A percentile compares a stretch with the other conserved stretches of the same genome.
phyloP scores from a whole-genome alignment of 2,888 invertebrate genomes.

The Capitulum mitella region DNA sequence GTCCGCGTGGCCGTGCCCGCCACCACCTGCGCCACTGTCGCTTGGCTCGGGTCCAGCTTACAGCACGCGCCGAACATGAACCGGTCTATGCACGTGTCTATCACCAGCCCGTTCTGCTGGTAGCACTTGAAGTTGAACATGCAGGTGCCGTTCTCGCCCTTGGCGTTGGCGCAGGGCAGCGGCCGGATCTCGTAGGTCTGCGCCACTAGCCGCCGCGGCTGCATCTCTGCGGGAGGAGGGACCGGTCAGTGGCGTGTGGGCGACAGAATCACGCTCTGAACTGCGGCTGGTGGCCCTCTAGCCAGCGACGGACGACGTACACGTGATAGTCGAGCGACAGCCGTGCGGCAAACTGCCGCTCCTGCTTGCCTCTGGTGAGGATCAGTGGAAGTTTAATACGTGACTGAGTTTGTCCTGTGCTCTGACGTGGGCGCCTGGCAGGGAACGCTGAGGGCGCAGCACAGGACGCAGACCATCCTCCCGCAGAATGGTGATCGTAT shows the following conservation, averaged over 20 bases:
- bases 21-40: constrained; percentile 11
- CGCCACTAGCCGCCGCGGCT: background rate
- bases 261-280: too few species aligned
- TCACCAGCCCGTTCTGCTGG: constrained; percentile 68
- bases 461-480: too few species aligned
- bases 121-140: constrained; percentile 90
- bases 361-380: too few species aligned
- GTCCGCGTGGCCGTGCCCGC: constrained; percentile 27
- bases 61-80: constrained; percentile 89
- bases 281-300: too few species aligned
- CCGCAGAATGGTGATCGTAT: too few species aligned
- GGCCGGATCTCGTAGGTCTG: constrained; percentile 10
- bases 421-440: too few species aligned
- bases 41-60: constrained; percentile 43
- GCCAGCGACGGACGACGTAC: too few species aligned
- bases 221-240: background rate
- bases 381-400: too few species aligned
- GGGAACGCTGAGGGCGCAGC: too few species aligned
- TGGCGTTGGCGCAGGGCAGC: constrained; percentile 1
- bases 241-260: background rate
- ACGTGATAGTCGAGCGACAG: too few species aligned
- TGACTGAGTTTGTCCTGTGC: too few species aligned
- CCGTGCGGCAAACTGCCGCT: too few species aligned
- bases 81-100: constrained; percentile 86
- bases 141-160: constrained; percentile 56